These are phyloP conservation scores for Cylloceria caligata DNA, from an alignment of 2,888 invertebrate genomes.

Conservation along the genomic window DNA sequence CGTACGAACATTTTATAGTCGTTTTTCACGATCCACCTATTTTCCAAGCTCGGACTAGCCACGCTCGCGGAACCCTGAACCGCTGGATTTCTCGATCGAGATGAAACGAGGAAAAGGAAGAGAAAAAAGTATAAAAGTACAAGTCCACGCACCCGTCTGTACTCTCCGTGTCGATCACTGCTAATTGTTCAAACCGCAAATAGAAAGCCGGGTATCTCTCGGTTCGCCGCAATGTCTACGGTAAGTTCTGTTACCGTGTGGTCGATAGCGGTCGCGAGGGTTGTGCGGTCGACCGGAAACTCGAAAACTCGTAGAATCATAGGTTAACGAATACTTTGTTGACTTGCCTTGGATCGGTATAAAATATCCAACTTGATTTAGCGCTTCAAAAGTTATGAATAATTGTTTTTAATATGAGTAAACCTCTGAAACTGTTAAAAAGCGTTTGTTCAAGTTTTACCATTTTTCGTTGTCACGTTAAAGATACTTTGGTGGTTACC, in stretches of 20 bases:
- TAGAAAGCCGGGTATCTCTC: slow-evolving; percentile 11
- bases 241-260: slow-evolving; percentile 18
- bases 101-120: slow-evolving; percentile 4
- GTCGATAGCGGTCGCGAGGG: not conserved
- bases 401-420: not conserved
- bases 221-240: slow-evolving; percentile 26
- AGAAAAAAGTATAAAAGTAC: not conserved
- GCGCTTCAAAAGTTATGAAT: not conserved
- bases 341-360: not conserved
- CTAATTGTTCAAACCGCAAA: slow-evolving; percentile 55
- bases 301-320: slow-evolving; percentile 11
- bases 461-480: too few species aligned
- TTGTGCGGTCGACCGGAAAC: slow-evolving; percentile 47
- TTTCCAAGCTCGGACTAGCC: slow-evolving; percentile 1
- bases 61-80: not conserved
- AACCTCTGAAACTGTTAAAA: too few species aligned
- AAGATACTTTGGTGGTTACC: too few species aligned
- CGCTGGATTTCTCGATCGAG: not conserved
- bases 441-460: too few species aligned
- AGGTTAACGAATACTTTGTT: not conserved
- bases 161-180: slow-evolving; percentile 15
- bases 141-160: not conserved
- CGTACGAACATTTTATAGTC: slow-evolving; percentile 50
- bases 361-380: not conserved
- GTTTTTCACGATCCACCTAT: slow-evolving; percentile 50